A percentile compares a stretch with the other conserved stretches of the same genome.
Evolutionary conservation across 2,888 invertebrate genomes (phyloP).

Genomic region (Linyphia triangularis): DNA sequence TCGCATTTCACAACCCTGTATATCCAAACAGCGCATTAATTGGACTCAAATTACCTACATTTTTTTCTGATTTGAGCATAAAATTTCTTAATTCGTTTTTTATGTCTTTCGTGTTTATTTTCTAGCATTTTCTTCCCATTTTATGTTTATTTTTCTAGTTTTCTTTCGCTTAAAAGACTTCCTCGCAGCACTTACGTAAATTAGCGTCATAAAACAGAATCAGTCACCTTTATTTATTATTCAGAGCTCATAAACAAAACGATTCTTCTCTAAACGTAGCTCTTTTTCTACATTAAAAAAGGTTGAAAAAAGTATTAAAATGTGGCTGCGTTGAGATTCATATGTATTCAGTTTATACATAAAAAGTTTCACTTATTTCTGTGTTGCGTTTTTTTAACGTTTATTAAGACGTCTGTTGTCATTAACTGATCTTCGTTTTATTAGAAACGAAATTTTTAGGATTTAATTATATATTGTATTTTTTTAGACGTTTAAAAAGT

Average conservation of each 20-base stretch:
- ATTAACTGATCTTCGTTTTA: slow-evolving; percentile 12
- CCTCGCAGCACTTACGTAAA: slow-evolving; percentile 63
- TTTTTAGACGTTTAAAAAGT: too few relatives aligned
- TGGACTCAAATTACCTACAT: slow-evolving; percentile 33
- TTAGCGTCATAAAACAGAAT: slow-evolving; percentile 50
- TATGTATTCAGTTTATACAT: neutral
- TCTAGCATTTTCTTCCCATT: neutral
- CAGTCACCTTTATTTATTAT: slow-evolving; percentile 68
- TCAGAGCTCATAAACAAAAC: slow-evolving; percentile 69
- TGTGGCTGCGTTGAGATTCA: slow-evolving; percentile 18
- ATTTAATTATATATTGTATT: too few relatives aligned
- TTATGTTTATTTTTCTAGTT: slow-evolving; percentile 10
- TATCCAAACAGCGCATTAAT: too few relatives aligned
- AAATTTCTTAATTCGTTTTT: slow-evolving; percentile 45
- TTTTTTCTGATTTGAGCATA: slow-evolving; percentile 35
- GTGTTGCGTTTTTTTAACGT: slow-evolving; percentile 12
- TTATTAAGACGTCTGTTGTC: slow-evolving; percentile 2
- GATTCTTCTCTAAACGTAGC: slow-evolving; percentile 52
- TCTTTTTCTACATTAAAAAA: neutral
- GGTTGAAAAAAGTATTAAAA: neutral
- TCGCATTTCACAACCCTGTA: too few relatives aligned
- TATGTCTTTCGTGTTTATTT: slow-evolving; percentile 18
- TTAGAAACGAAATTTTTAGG: too few relatives aligned
- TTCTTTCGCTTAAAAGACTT: slow-evolving; percentile 26
- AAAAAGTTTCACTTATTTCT: slow-evolving; percentile 38